Conservation (phyloP, 2,113 vertebrate genomes). For the Cololabis saira region DNA sequence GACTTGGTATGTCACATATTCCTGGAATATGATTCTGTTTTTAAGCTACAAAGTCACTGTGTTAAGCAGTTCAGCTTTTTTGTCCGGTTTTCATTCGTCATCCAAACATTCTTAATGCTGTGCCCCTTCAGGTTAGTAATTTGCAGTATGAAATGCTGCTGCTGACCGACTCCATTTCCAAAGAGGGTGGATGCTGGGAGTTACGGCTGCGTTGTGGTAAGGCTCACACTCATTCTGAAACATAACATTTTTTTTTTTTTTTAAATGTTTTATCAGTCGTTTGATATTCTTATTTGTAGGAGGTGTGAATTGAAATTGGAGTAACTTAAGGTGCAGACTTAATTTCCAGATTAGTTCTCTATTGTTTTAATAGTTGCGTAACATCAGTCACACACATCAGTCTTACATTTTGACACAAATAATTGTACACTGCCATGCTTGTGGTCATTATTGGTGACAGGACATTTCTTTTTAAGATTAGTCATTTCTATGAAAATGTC, state of each 20-base stretch:
- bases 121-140: constrained; percentile 91
- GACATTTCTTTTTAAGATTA: no score
- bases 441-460: no score
- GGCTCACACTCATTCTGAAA: constrained; percentile 24
- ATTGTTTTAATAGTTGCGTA: background rate
- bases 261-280: no score
- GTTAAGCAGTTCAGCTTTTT: background rate
- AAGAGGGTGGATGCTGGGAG: constrained; percentile 98
- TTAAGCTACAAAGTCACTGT: background rate
- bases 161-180: constrained; percentile 97
- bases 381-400: no score
- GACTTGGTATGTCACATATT: constrained; percentile 88
- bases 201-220: constrained; percentile 94
- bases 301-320: background rate
- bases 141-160: constrained; percentile 98
- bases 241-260: background rate
- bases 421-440: no score
- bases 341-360: background rate
- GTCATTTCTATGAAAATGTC: background rate
- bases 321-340: background rate
- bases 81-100: background rate
- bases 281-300: background rate
- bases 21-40: background rate
- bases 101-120: background rate
- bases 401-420: no score